phyloP scores from a whole-genome alignment of 1,140 invertebrate genomes.

The Orussus abietinus region DNA sequence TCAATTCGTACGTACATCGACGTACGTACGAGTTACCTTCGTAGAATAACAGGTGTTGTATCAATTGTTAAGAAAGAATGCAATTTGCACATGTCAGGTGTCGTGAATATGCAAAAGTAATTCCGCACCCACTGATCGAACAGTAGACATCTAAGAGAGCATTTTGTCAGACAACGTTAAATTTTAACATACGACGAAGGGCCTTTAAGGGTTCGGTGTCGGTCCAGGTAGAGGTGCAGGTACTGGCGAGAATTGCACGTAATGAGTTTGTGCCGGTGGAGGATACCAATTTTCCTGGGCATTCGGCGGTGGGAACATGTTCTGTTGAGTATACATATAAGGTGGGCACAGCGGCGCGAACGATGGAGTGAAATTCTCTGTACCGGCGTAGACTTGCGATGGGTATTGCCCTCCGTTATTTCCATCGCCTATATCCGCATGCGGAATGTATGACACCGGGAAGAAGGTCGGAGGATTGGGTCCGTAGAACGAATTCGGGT shows the following conservation, averaged over 20 bases:
- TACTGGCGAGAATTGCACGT: slow-evolving; percentile 16
- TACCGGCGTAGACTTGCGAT: not conserved
- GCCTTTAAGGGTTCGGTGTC: no score
- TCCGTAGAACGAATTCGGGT: slow-evolving; percentile 12
- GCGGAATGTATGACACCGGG: slow-evolving; percentile 18
- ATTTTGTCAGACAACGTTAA: no score
- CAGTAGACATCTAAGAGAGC: no score
- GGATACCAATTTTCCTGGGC: slow-evolving; percentile 27
- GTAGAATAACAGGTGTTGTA: no score
- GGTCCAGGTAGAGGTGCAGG: not conserved
- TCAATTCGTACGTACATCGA: no score
- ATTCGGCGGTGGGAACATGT: slow-evolving; percentile 16
- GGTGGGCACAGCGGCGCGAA: slow-evolving; percentile 13
- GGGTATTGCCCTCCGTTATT: slow-evolving; percentile 12
- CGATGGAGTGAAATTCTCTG: slow-evolving; percentile 9
- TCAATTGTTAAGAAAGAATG: no score
- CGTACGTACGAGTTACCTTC: no score
- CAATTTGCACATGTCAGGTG: no score
- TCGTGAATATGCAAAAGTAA: no score
- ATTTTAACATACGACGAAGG: no score
- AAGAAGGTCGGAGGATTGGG: slow-evolving; percentile 14
- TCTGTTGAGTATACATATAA: slow-evolving; percentile 17
- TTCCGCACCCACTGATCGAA: no score
- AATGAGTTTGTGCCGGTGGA: slow-evolving; percentile 22
- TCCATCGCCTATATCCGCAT: slow-evolving; percentile 17